Base-by-base conservation (phyloP, 2,888 invertebrate species). In the Pelosia muscerda region DNA sequence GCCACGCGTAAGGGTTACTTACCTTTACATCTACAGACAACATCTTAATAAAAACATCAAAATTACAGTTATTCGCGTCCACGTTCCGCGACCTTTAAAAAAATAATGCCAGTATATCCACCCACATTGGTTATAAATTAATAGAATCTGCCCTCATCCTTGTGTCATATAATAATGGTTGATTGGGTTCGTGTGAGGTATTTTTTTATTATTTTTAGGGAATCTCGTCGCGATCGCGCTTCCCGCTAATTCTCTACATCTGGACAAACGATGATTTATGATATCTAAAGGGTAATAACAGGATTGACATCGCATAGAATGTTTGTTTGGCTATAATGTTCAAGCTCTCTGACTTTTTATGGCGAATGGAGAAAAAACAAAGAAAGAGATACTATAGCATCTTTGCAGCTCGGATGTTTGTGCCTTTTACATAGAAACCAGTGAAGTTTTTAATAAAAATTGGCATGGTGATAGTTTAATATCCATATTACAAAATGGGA, bases 81-180 rank as follows among this genome's bases (percentile, higher is more conserved):
- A 86, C 81, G 85, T 86, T 88, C 79, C 84, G 86, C 85, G 88
- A 88, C 81, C 84, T 82, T 85, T 86, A 90, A 89, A 90, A 68
- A 91, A 90, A 89, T 94, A 94, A 95, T 95, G 86, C 89, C 90
- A 90, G 92, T 88, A 79, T 94, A 94, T 91, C 94, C 95, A 93
- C 94, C 95, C 95, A 94, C 95, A 94, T 94, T 88, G 94, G 92
- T 89, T 91, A 94, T 94, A 95, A 95, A 95, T 94, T 95, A 95
- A 94, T 94, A 94, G 92, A 92, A 91, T 90, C 88, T 90, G 87
- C 94, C 94, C 94, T 90, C 90, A 94, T 94, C 88, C 80, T 77
- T 86, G 86, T 92, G 92, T 92, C 91, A 87, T 92, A 90, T 93
- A 93, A 94, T 93, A 92, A 93, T 90, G 86, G 87, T 90, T 89